Evolutionary conservation across 2,113 vertebrate species (phyloP).

Genomic region (Montifringilla adamsi): DNA sequence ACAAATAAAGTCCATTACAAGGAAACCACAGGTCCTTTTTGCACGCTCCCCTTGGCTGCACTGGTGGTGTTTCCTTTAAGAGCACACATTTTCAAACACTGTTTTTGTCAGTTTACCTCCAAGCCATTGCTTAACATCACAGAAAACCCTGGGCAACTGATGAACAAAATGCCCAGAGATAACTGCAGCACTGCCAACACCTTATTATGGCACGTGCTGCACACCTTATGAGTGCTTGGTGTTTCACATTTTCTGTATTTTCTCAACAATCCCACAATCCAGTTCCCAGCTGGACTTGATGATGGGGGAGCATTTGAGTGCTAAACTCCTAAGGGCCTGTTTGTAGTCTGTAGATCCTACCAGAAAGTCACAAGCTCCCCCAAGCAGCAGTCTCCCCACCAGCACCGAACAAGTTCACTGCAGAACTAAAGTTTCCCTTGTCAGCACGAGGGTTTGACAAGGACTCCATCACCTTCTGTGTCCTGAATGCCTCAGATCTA

Average conservation of each 20-base stretch:
- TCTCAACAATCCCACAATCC: not conserved
- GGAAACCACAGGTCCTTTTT: not conserved
- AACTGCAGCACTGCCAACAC: not conserved
- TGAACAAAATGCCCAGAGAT: not conserved
- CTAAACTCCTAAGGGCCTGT: not conserved
- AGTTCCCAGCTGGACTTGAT: not conserved
- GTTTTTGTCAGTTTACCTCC: not conserved
- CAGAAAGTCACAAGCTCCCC: not conserved
- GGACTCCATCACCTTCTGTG: not conserved
- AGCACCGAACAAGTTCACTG: not conserved
- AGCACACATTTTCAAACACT: not conserved
- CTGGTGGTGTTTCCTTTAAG: not conserved
- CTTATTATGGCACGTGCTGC: not conserved
- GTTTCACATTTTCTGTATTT: not conserved
- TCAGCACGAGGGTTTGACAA: not conserved
- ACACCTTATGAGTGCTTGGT: not conserved
- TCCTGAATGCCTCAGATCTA: not conserved
- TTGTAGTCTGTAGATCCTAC: not conserved
- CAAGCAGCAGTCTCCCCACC: not conserved
- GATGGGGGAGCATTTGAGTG: not conserved
- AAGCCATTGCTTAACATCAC: not conserved
- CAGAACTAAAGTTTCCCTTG: not conserved
- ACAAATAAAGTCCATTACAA: conserved; percentile 20
- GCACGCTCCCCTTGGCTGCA: not conserved
- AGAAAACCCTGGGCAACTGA: not conserved